A percentile compares a stretch with the other conserved stretches of the same genome.
phyloP scores from a whole-genome alignment of 1,140 invertebrate genomes.

The Anastrepha obliqua region DNA sequence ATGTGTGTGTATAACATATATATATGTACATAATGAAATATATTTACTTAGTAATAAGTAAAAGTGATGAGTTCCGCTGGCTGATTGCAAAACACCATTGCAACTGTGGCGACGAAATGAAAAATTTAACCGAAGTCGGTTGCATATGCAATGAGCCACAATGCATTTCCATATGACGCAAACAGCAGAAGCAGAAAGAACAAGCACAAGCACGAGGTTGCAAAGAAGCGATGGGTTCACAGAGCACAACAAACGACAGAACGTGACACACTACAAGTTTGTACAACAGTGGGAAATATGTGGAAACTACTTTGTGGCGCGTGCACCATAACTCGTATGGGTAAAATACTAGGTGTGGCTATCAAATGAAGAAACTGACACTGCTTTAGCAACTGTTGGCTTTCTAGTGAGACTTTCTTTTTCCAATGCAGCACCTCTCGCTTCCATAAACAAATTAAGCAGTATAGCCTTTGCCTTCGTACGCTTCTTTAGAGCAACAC shows the following conservation, averaged over 20 bases:
- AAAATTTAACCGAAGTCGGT: not conserved
- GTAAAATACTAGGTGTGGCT: too few species aligned
- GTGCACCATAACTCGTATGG: too few species aligned
- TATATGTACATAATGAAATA: not conserved
- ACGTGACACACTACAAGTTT: not conserved
- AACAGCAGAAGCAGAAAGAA: not conserved
- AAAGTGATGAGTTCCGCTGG: not conserved
- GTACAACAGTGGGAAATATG: not conserved
- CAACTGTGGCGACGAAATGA: constrained; percentile 26
- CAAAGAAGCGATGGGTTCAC: not conserved
- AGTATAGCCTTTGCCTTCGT: too few species aligned
- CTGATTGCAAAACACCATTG: not conserved
- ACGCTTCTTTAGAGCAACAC: too few species aligned
- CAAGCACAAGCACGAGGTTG: not conserved
- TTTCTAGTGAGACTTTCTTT: too few species aligned
- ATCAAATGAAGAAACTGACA: too few species aligned
- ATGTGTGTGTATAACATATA: not conserved
- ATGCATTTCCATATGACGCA: constrained; percentile 30
- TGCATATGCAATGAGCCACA: not conserved
- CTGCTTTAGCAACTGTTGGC: too few species aligned
- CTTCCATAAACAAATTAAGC: too few species aligned
- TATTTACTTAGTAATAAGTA: constrained; percentile 10
- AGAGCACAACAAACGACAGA: not conserved
- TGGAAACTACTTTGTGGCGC: too few species aligned
- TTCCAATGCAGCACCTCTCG: too few species aligned